A percentile compares a stretch with the other conserved stretches of the same genome.
Conservation (phyloP, 2,888 invertebrate genomes). For the Orthosia gracilis region DNA sequence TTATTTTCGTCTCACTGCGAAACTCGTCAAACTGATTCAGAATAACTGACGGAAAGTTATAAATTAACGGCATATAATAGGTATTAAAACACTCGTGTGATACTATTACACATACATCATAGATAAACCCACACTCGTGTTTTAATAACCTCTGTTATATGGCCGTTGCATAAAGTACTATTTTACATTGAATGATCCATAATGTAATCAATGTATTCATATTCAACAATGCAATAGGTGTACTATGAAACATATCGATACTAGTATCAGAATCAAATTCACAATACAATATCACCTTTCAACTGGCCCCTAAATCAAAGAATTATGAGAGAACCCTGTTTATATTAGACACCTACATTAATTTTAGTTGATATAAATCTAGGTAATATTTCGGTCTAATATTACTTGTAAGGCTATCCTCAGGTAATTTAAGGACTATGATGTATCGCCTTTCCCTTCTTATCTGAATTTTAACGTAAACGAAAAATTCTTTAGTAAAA, state of each 20-base stretch:
- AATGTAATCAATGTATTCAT: no score
- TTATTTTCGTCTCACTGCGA: no score
- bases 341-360: slow-evolving; percentile 33
- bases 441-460: slow-evolving; percentile 53
- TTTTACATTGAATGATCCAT: no score
- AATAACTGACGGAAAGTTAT: no score
- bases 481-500: slow-evolving; percentile 51
- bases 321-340: slow-evolving; percentile 35
- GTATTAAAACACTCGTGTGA: no score
- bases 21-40: no score
- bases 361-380: slow-evolving; percentile 59
- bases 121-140: no score
- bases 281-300: slow-evolving; percentile 1
- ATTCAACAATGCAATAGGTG: no score
- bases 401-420: slow-evolving; percentile 55
- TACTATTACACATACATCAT: no score
- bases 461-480: slow-evolving; percentile 59
- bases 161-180: no score
- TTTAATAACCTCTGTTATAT: no score
- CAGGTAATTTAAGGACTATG: slow-evolving; percentile 61
- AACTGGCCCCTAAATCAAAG: not conserved
- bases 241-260: not conserved
- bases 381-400: slow-evolving; percentile 53
- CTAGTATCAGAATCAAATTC: not conserved
- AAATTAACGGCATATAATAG: no score